A percentile compares a stretch with the other conserved stretches of the same genome.
phyloP scores from a whole-genome alignment of 2,113 vertebrate genomes.

The Cryptotis parvus region DNA sequence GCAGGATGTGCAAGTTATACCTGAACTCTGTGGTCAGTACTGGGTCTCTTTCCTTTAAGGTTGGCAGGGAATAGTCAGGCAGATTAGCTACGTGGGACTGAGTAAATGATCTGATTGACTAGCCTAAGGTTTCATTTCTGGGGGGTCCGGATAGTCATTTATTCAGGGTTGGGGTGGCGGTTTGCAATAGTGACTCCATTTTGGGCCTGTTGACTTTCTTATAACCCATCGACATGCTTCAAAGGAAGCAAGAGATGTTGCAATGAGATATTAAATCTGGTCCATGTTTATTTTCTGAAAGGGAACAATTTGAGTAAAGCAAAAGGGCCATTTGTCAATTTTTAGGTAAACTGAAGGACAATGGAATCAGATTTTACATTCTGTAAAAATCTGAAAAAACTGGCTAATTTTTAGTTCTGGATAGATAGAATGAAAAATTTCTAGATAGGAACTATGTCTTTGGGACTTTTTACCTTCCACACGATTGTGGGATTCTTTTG shows the following conservation, averaged over 20 bases:
- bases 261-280: neutral
- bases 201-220: neutral
- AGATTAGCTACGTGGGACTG: neutral
- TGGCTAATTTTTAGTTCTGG: neutral
- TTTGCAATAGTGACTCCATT: neutral
- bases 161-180: neutral
- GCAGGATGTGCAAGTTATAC: neutral
- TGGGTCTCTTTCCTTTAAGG: neutral
- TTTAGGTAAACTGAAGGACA: neutral
- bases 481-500: too few species aligned
- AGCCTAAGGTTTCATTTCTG: neutral
- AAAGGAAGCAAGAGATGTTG: neutral
- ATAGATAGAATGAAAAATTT: too few species aligned
- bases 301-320: neutral
- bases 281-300: neutral
- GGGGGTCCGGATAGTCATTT: neutral
- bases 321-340: neutral
- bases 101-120: neutral
- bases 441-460: neutral
- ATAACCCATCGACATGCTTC: neutral
- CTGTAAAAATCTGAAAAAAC: slow-evolving; percentile 11
- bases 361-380: neutral
- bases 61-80: neutral
- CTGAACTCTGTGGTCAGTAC: neutral
- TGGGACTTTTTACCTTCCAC: neutral